Percentiles rank a stretch among this genome's conserved stretches.
Conservation (phyloP, 53 echinoderm and acorn worm genomes). For the Apostichopus leukothele region DNA sequence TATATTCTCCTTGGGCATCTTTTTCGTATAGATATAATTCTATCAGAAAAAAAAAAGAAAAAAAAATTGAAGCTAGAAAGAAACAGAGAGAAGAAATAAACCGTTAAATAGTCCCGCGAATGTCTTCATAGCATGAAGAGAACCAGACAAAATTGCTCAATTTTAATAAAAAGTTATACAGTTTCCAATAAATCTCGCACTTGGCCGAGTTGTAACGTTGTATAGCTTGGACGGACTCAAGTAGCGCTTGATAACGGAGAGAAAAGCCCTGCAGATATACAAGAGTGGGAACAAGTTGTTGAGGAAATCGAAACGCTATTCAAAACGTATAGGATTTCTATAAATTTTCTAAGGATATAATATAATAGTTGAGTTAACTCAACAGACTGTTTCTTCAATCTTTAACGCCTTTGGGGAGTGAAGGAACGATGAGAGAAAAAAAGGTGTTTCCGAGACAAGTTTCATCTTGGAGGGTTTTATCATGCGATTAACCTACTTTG, state of each 20-base stretch:
- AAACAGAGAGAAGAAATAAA: too few species aligned
- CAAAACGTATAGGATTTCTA: slow-evolving; percentile 35
- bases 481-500: slow-evolving; percentile 40
- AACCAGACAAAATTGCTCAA: too few species aligned
- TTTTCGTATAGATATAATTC: too few species aligned
- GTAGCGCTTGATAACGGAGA: neutral
- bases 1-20: too few species aligned
- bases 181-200: neutral
- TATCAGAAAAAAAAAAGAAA: too few species aligned
- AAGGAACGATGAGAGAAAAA: neutral
- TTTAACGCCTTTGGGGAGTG: slow-evolving; percentile 27
- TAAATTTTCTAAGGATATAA: neutral
- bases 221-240: neutral
- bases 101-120: too few species aligned
- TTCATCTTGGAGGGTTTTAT: neutral
- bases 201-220: neutral
- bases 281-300: neutral
- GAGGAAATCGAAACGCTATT: slow-evolving; percentile 32
- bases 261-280: slow-evolving; percentile 28
- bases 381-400: slow-evolving; percentile 25
- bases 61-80: too few species aligned
- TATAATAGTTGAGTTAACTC: slow-evolving; percentile 2
- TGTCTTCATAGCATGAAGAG: too few species aligned
- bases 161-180: neutral
- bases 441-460: slow-evolving; percentile 23